Evolutionary conservation across 2,888 invertebrate species (phyloP), one percentile per base, ranked within the genome.

Genomic region (Hedya salicella): DNA sequence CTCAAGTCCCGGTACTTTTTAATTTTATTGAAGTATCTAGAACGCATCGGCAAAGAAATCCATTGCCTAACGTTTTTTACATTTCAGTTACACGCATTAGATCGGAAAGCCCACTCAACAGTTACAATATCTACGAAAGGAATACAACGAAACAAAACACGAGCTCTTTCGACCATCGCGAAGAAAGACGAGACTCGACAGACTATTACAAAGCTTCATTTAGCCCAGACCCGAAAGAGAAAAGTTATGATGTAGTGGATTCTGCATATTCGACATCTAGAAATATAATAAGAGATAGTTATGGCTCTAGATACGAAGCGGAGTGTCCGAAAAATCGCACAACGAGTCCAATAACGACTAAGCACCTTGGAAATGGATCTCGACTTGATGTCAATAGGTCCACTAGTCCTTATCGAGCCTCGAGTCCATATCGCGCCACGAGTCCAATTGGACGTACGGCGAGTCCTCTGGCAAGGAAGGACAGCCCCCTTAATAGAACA

Each of bases 381-480:
- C 72, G 93, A 72, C 69, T 93, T 74, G 92, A 93, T 48, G 76
- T 91, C 75, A 94, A 87, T 74, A 89, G 91, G 72, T 81, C 87
- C 0, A 64, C 67, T n/a, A 91, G 75, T 76, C 89, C 67, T 14
- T 90, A 89, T 60, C 90, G 93, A 73, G 88, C 93, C 11, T 81
- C 77, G 30, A 89, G 89, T 69, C 90, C 90, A 39, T 90, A 74
- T 78, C 89, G 79, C 75, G 57, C 57, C 32, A 9, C 57, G 17
- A 57, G 57, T 32, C 57, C 57, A 0, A n/a, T 57, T 44, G 57
- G 57, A n/a, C 46, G 57, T 76, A 93, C 85, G 1, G 80, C 93
- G 2, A 94, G 94, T 73, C 94, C 94, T 4, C 87, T 94, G 68
- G 83, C 92, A 60, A 93, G 93, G 71, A 92, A 87, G 73, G 87